Conservation (phyloP, 2,797 vertebrate genomes). For the Spinus pinus region DNA sequence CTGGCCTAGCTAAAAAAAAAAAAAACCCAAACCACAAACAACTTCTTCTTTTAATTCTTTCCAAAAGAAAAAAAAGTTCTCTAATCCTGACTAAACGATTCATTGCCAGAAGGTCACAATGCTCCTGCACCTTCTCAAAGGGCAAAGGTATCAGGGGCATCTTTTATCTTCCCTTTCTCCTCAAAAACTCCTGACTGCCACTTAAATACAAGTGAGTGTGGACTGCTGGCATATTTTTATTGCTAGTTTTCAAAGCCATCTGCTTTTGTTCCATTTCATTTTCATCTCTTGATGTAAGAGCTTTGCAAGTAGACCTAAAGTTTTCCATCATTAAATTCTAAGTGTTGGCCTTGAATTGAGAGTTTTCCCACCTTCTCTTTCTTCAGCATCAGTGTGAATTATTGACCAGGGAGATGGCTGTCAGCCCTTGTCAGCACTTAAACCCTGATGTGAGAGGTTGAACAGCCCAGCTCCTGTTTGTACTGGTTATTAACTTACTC, state of each 20-base stretch:
- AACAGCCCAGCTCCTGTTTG: not conserved
- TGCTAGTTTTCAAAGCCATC: not conserved
- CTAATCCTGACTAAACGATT: not conserved
- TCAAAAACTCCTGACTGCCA: not conserved
- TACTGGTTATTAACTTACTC: not conserved
- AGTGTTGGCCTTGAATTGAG: not conserved
- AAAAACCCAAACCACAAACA: not conserved
- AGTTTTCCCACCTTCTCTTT: constrained; percentile 10
- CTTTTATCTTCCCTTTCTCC: not conserved
- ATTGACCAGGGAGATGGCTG: not conserved
- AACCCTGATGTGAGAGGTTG: not conserved
- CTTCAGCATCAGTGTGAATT: not conserved
- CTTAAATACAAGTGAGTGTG: not conserved
- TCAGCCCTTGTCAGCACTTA: not conserved
- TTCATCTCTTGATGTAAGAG: not conserved
- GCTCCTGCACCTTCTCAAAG: not conserved
- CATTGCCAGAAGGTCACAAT: fast-evolving
- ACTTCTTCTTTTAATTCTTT: not conserved
- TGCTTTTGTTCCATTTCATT: not conserved
- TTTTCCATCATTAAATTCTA: constrained; percentile 34
- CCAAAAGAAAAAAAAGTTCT: not conserved
- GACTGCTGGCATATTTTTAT: not conserved
- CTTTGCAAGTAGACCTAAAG: not conserved
- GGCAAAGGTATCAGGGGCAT: not conserved
- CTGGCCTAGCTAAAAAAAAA: not conserved